These are phyloP conservation scores for Lophochroa leadbeateri DNA, from an alignment of 2,113 vertebrate genomes.

Conservation along the genomic window DNA sequence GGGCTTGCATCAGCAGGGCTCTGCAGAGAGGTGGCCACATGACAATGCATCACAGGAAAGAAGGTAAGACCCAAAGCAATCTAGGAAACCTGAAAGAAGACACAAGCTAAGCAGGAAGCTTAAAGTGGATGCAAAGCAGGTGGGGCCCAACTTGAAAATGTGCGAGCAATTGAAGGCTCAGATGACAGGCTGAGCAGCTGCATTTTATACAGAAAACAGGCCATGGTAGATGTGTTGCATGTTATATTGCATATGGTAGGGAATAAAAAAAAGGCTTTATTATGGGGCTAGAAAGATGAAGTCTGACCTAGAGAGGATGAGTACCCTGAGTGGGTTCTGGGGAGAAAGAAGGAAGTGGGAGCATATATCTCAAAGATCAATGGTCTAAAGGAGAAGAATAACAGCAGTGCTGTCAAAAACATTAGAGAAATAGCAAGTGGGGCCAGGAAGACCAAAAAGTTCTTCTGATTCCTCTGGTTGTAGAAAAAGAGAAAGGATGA, in stretches of 20 bases:
- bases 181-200: neutral
- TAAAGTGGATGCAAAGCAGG: neutral
- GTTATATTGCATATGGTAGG: neutral
- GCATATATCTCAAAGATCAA: neutral
- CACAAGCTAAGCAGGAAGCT: neutral
- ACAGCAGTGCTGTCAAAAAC: neutral
- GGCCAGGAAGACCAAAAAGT: neutral
- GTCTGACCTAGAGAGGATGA: neutral
- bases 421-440: neutral
- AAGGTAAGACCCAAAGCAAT: neutral
- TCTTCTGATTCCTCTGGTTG: neutral
- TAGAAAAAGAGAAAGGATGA: neutral
- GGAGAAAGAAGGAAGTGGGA: neutral
- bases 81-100: neutral
- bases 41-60: neutral
- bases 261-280: neutral
- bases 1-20: rapidly evolving
- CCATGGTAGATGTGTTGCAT: neutral
- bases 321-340: neutral
- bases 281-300: neutral
- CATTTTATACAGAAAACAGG: neutral
- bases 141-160: neutral
- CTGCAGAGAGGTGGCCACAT: neutral
- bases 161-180: neutral
- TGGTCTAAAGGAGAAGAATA: neutral